Base-by-base conservation (phyloP, 2,797 vertebrate genomes). In the Heterohyrax brucei region DNA sequence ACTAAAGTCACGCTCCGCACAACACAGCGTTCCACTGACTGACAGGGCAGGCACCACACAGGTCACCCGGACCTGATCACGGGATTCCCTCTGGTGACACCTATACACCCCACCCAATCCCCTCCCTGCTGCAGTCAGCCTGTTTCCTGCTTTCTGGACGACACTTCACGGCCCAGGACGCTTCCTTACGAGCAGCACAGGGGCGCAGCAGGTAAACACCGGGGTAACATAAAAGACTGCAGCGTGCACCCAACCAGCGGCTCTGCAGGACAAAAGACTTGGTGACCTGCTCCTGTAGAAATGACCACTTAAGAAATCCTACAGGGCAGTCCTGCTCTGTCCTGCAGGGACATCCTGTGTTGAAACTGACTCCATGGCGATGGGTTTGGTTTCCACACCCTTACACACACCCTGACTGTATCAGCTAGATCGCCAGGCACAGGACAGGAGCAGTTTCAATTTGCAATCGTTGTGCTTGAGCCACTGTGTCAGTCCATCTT, bases 11-110 rank as follows among this genome's bases (percentile, higher is more conserved):
- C 1, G 44, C 16, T 6, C n/a, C 1, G 39, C 10, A 50, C 33
- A 1, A 26, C 1, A 9, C 10, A 33, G 7, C 19, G 26, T 10
- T 50, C 73, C 30, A 0, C 5, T 7, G 1, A 18, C 73, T 50
- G 30, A n/a, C 48, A 7, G 30, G 28, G 53, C 19, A 26, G 0
- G 28, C 66, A 72, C 80, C 46, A 66, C 56, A n/a, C 48, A 33
- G 50, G 39, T 21, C 56, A 2, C 4, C 13, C 22, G 62, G 44
- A 26, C 3, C 76, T n/a, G 3, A 22, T 2, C 10, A 4, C 13
- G 7, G 68, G 56, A 1, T 0, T 13, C 66, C 46, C 0, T 0
- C 1, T 0, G 24, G 46, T 21, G 50, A 70, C 33, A 56, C 3
- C 3, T 22, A 61, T n/a, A 50, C n/a, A 12, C 73, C 33, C 0